phyloP scores from a whole-genome alignment of 2,113 vertebrate genomes.

The Polypterus bichir region DNA sequence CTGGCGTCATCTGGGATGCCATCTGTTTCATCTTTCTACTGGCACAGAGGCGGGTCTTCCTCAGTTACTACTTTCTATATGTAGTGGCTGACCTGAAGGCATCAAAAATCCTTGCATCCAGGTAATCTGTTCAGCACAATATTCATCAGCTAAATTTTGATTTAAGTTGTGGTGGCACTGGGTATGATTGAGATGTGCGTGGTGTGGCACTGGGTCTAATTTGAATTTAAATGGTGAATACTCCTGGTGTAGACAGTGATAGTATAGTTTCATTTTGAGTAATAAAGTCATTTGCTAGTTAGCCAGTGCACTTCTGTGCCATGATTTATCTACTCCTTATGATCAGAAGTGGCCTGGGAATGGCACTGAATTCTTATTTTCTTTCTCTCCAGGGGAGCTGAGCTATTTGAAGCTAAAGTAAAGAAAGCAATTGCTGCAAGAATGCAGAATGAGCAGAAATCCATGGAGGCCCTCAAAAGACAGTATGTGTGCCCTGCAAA shows the following conservation, averaged over 20 bases:
- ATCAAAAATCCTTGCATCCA: conserved; percentile 48
- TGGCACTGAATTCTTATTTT: neutral
- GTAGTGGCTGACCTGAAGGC: conserved; percentile 54
- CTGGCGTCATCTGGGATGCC: conserved; percentile 55
- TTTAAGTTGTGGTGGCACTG: no score
- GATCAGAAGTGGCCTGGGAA: neutral
- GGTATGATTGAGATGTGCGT: no score
- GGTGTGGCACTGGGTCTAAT: no score
- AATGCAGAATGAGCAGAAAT: conserved; percentile 48
- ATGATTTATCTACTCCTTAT: neutral
- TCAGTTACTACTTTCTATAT: conserved; percentile 57
- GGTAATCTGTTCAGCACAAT: conserved; percentile 26
- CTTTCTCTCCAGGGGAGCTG: conserved; percentile 43
- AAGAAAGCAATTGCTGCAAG: conserved; percentile 42
- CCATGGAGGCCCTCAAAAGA: conserved; percentile 42
- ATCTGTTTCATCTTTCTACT: conserved; percentile 55
- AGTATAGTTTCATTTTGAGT: no score
- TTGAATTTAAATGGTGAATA: no score
- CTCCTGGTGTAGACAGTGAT: no score
- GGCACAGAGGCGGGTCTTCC: conserved; percentile 49
- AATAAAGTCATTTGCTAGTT: no score
- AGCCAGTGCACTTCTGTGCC: no score
- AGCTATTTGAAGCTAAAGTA: conserved; percentile 50
- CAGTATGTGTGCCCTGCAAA: conserved; percentile 26
- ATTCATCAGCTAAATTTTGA: no score